Evolutionary conservation across 2,797 vertebrate species (phyloP), one percentile per base, ranked within the genome.

Genomic region (Melanotaenia maccullochi): DNA sequence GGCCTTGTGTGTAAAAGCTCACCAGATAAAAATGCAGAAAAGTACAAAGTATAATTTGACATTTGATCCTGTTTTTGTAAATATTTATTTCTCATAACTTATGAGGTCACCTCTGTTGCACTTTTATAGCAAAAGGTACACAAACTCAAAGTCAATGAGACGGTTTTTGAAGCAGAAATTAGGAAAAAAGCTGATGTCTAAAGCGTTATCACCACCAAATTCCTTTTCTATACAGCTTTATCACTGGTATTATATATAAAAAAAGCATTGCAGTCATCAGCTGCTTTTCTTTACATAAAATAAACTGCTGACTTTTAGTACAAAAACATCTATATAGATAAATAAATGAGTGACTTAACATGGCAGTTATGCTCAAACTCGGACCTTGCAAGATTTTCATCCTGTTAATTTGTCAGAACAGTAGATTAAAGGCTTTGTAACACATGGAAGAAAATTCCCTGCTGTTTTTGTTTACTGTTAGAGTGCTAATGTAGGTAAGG

Each of bases 391-490:
- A 24, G 38, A 63, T 63, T 51, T 49, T 30, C 52, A 16, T 24
- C 12, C 13, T 55, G 54, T 55, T 49, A 51, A 33, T 22, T 63
- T 63, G 28, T 64, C 30, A 64, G 33, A 51, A 28, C 32, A 35
- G 36, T 32, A 44, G 44, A 51, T 64, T 64, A 51, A 64, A 64
- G 44, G 44, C 61, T 49, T 64, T 64, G 44, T 4, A 49, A 51
- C 30, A 49, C 30, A 64, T 64, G 30, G 32, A 14, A 13, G 40
- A 54, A 36, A 33, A 49, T 49, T 68, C 56, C 42, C 13, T 16
- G 3, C 6, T 55, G 14, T 30, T 14, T 30, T 55, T 32, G 54
- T 55, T 30, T 55, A 30, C 28, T 55, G 25, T 5, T 55, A 16
- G 0, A 18, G 54, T 30, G 5, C 25, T 25, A 18, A 16, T 55